Evolutionary conservation across 2,797 vertebrate genomes (phyloP).

Genomic region (Microhierax caerulescens): DNA sequence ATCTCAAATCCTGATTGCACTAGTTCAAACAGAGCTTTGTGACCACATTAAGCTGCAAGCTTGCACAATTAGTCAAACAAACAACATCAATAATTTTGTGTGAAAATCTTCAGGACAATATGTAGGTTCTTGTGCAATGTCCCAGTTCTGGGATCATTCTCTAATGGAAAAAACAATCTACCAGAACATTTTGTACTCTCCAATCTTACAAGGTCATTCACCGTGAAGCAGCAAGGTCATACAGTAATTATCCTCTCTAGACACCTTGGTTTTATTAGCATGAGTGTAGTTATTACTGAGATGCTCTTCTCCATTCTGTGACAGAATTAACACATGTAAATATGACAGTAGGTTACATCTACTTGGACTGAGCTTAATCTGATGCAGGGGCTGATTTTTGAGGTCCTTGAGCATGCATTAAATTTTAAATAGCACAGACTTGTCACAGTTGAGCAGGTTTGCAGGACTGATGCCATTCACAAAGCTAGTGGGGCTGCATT

Average conservation of each 20-base stretch:
- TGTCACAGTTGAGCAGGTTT: neutral
- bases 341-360: neutral
- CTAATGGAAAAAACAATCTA: neutral
- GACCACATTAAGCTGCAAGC: neutral
- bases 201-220: neutral
- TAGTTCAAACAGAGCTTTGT: neutral
- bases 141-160: neutral
- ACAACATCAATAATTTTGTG: neutral
- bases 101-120: neutral
- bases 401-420: neutral
- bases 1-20: neutral
- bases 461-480: neutral
- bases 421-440: neutral
- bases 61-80: neutral
- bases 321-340: constrained; percentile 12
- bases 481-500: neutral
- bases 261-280: constrained; percentile 1
- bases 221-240: neutral
- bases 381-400: neutral
- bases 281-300: neutral
- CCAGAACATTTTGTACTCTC: neutral
- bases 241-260: neutral
- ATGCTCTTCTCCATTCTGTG: neutral
- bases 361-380: neutral
- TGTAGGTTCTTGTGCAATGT: neutral